These are phyloP conservation scores for Danio tinwini DNA, from an alignment of 2,797 vertebrate species.

Conservation along the genomic window DNA sequence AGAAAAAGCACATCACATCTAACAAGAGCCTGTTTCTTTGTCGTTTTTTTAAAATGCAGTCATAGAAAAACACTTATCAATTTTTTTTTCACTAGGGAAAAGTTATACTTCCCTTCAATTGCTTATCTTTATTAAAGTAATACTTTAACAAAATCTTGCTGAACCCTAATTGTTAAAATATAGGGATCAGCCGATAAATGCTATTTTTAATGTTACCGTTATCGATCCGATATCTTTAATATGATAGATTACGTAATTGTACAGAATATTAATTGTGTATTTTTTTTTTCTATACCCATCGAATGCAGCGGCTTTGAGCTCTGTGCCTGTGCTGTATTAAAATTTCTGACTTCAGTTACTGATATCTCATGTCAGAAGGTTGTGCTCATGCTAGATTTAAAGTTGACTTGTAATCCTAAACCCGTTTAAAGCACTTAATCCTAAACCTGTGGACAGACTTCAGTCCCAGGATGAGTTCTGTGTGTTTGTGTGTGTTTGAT, in stretches of 20 bases:
- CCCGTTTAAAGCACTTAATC: constrained; percentile 32
- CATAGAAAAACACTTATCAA: no score
- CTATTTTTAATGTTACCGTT: no score
- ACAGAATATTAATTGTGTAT: no score
- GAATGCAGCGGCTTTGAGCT: background rate
- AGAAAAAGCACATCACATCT: background rate
- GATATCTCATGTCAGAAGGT: background rate
- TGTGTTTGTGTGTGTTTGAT: constrained; percentile 3
- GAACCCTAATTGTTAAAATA: no score
- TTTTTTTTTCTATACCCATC: no score
- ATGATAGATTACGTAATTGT: no score
- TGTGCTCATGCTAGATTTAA: background rate
- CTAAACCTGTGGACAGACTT: constrained; percentile 11
- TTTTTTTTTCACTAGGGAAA: background rate
- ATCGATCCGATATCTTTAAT: no score
- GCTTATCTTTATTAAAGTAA: no score
- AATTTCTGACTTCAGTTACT: background rate
- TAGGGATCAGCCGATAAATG: no score
- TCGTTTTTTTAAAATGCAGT: background rate
- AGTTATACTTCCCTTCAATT: no score
- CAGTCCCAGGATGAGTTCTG: constrained; percentile 17
- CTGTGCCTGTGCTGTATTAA: background rate
- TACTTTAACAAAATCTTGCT: background rate
- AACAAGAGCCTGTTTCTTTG: background rate
- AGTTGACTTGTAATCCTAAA: constrained; percentile 36